These are phyloP conservation scores for Asarcornis scutulata DNA, from an alignment of 2,113 vertebrate species.

Conservation along the genomic window DNA sequence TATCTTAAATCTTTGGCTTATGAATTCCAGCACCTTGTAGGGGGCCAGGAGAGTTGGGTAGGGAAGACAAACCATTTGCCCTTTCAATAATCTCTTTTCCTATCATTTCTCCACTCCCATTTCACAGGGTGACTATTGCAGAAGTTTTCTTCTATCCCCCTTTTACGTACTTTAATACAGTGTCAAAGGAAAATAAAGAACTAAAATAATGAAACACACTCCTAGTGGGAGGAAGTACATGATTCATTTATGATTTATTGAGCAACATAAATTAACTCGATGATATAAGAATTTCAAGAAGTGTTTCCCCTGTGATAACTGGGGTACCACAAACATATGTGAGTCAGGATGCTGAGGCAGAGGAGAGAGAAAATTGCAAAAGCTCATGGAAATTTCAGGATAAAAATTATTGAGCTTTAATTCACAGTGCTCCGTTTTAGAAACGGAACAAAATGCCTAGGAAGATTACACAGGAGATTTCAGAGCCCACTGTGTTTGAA, in stretches of 20 bases:
- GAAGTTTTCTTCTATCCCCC: not conserved
- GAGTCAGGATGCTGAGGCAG: not conserved
- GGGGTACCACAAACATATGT: not conserved
- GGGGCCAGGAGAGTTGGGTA: not conserved
- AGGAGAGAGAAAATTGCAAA: not conserved
- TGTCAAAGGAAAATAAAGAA: not conserved
- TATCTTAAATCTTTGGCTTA: not conserved
- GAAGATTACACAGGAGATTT: not conserved
- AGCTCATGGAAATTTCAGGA: not conserved
- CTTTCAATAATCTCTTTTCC: not conserved
- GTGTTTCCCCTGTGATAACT: not conserved
- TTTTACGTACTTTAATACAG: not conserved
- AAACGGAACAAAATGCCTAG: not conserved
- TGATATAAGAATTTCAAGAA: not conserved
- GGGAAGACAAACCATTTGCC: not conserved
- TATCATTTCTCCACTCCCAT: not conserved
- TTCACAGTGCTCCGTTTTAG: not conserved
- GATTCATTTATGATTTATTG: constrained; percentile 27
- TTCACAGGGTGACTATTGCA: not conserved
- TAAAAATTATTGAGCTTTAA: not conserved
- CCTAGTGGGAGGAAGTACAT: not conserved
- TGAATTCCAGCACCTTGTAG: not conserved
- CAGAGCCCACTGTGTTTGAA: not conserved
- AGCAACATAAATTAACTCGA: constrained; percentile 32
- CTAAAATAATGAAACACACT: not conserved